Conservation (phyloP, 1,140 invertebrate species). For the Zaprionus gabonicus region DNA sequence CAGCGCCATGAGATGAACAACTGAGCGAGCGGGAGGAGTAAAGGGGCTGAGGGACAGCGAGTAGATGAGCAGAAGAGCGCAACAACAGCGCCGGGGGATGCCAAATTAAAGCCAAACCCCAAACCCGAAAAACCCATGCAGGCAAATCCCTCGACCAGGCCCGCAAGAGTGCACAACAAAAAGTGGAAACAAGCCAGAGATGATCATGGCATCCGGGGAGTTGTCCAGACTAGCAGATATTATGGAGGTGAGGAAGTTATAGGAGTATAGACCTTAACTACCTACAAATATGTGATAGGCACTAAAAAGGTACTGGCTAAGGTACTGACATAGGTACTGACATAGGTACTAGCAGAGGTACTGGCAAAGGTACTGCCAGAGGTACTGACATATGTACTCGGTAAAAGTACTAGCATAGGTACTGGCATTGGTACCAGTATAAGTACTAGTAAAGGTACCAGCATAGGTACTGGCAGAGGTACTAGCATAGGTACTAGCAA, state of each 20-base stretch:
- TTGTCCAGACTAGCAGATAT: constrained; percentile 1
- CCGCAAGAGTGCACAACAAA: constrained; percentile 62
- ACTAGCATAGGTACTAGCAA: too few relatives aligned
- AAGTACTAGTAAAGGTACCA: too few relatives aligned
- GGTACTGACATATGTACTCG: too few relatives aligned
- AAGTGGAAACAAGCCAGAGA: constrained; percentile 54
- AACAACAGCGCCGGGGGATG: constrained; percentile 56
- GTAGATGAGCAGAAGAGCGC: constrained; percentile 1
- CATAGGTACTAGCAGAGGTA: too few relatives aligned
- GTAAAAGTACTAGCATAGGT: too few relatives aligned
- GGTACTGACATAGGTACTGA: too few relatives aligned
- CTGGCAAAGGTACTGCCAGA: too few relatives aligned
- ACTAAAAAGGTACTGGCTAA: too few relatives aligned
- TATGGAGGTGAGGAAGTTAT: neutral
- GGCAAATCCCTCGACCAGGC: constrained; percentile 73
- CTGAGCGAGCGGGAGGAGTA: neutral
- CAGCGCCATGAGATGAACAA: constrained; percentile 40
- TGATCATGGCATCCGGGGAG: neutral
- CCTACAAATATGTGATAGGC: too few relatives aligned
- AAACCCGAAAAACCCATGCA: constrained; percentile 70
- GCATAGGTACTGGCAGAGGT: too few relatives aligned
- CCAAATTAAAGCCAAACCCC: constrained; percentile 69
- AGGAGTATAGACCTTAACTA: too few relatives aligned
- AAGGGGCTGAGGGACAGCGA: constrained; percentile 21
- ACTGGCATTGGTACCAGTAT: too few relatives aligned